Conservation (phyloP, 2,113 vertebrate species). For the Phyllostomus discolor region DNA sequence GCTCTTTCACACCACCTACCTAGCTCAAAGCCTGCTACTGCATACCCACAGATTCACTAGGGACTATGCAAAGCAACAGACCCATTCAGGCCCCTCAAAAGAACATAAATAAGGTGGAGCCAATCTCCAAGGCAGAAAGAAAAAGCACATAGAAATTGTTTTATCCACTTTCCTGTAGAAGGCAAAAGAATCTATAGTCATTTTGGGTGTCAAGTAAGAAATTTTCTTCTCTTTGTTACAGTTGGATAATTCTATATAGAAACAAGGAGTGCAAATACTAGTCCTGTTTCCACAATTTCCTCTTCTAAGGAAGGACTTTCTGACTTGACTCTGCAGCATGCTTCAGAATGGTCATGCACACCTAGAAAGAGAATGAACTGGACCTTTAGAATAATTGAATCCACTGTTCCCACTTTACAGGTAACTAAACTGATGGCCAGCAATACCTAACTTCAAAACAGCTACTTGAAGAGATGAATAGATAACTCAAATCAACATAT, state of each 20-base stretch:
- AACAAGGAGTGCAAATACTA: background rate
- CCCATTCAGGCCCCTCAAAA: background rate
- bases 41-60: background rate
- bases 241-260: background rate
- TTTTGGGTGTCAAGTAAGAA: background rate
- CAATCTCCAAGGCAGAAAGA: background rate
- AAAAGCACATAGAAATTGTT: background rate
- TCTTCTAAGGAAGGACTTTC: background rate
- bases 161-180: background rate
- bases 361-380: background rate
- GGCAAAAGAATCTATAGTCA: background rate
- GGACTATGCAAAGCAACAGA: background rate
- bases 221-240: background rate
- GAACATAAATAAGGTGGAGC: background rate
- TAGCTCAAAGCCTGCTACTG: background rate
- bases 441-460: background rate
- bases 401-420: background rate
- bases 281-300: background rate
- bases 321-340: background rate
- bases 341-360: background rate
- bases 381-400: background rate
- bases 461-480: background rate
- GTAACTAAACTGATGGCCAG: background rate
- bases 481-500: background rate
- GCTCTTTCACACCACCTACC: background rate